Percentiles rank a stretch among this genome's conserved stretches.
Evolutionary conservation across 2,888 invertebrate species (phyloP).

Genomic region (Morpho helenor): DNA sequence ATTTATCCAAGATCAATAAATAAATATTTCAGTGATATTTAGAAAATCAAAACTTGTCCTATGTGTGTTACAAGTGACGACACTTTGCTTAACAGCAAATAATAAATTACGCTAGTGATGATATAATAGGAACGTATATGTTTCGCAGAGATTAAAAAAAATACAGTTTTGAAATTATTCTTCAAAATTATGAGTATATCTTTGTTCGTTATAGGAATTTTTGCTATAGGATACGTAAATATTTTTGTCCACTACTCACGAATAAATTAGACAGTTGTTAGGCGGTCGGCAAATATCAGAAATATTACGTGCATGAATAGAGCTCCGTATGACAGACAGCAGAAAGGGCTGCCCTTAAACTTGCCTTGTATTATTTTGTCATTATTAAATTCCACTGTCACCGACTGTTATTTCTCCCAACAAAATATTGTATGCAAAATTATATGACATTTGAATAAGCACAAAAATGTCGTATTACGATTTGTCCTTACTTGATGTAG

Average conservation of each 20-base stretch:
- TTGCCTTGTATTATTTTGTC: slow-evolving; percentile 79
- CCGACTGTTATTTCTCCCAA: slow-evolving; percentile 66
- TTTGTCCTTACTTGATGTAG: slow-evolving; percentile 20
- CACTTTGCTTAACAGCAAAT: too few species aligned
- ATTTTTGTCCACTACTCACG: slow-evolving; percentile 37
- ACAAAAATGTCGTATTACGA: slow-evolving; percentile 56
- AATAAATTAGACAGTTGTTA: slow-evolving; percentile 72
- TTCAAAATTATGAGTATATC: too few species aligned
- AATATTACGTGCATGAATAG: slow-evolving; percentile 76
- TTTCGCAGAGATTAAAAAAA: too few species aligned
- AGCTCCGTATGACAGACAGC: slow-evolving; percentile 75
- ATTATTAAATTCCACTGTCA: slow-evolving; percentile 79
- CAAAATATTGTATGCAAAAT: slow-evolving; percentile 79
- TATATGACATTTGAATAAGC: slow-evolving; percentile 78
- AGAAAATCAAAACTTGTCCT: too few species aligned
- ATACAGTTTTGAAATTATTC: too few species aligned
- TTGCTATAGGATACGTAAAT: too few species aligned
- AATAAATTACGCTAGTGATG: too few species aligned
- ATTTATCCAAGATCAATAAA: too few species aligned
- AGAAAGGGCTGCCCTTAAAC: slow-evolving; percentile 75
- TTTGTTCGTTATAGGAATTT: too few species aligned
- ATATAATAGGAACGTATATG: too few species aligned
- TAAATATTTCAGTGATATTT: too few species aligned
- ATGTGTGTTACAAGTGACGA: too few species aligned
- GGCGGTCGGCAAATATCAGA: slow-evolving; percentile 69